A percentile compares a stretch with the other conserved stretches of the same genome.
Conservation (phyloP, 2,888 invertebrate species). For the Osedax frankpressi region DNA sequence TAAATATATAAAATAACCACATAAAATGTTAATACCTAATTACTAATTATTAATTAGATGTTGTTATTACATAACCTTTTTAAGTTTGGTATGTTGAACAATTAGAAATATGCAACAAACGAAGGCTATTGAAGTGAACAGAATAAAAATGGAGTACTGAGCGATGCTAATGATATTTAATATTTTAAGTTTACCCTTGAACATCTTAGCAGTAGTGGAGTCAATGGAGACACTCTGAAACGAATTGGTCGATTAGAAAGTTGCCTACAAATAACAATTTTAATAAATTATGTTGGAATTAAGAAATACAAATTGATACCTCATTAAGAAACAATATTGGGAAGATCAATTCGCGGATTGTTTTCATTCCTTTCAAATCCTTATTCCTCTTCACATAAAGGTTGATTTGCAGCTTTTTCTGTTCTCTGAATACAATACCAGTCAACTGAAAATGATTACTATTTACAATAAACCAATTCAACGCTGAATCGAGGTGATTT, state of each 20-base stretch:
- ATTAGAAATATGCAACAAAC: too few relatives aligned
- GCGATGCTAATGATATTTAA: background rate
- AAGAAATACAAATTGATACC: slow-evolving; percentile 28
- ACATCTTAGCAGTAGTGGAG: background rate
- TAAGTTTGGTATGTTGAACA: too few relatives aligned
- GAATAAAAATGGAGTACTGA: background rate
- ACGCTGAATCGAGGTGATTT: too few relatives aligned
- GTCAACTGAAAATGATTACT: too few relatives aligned
- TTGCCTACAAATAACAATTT: too few relatives aligned
- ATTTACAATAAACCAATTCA: too few relatives aligned
- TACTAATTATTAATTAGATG: too few relatives aligned
- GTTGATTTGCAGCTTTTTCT: slow-evolving; percentile 37
- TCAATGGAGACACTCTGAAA: background rate
- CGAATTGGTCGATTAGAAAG: too few relatives aligned
- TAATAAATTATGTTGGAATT: too few relatives aligned
- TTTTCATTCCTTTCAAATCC: slow-evolving; percentile 19
- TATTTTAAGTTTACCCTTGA: background rate
- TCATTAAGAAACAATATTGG: slow-evolving; percentile 36
- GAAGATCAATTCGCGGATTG: slow-evolving; percentile 28
- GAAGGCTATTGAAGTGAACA: background rate
- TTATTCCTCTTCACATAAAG: slow-evolving; percentile 26
- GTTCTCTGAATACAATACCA: slow-evolving; percentile 34
- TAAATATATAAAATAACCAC: too few relatives aligned
- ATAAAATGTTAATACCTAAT: too few relatives aligned
- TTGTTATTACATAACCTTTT: too few relatives aligned